These are phyloP conservation scores for Spermophilus dauricus DNA, from an alignment of 2,113 vertebrate species.

Conservation along the genomic window DNA sequence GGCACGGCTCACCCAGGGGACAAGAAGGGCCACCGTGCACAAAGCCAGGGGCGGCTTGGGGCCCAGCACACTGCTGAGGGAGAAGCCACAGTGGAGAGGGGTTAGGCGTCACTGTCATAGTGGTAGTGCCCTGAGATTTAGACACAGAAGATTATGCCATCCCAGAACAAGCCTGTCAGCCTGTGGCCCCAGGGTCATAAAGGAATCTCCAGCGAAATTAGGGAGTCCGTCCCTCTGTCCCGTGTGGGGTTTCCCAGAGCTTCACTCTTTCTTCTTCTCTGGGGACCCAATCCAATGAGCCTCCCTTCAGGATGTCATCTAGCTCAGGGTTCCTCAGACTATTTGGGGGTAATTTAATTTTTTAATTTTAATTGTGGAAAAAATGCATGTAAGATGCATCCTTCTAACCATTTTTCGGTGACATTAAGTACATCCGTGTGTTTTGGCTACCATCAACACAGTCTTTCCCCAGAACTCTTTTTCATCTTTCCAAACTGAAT, in stretches of 20 bases:
- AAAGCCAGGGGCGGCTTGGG: fast-evolving
- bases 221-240: neutral
- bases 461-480: neutral
- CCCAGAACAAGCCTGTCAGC: neutral
- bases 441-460: fast-evolving
- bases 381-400: neutral
- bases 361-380: neutral
- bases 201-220: neutral
- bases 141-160: neutral
- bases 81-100: neutral
- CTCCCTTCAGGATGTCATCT: neutral
- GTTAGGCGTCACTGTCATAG: fast-evolving
- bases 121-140: neutral
- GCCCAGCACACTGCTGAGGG: neutral
- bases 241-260: neutral
- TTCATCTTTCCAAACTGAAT: neutral
- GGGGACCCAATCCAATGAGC: neutral
- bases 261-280: neutral
- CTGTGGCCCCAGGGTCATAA: neutral
- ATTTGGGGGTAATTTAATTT: neutral
- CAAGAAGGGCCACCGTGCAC: neutral
- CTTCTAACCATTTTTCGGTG: neutral
- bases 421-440: neutral
- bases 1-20: neutral
- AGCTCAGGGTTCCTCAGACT: neutral